Evolutionary conservation across 2,797 vertebrate species (phyloP).

Genomic region (Pipistrellus pygmaeus): DNA sequence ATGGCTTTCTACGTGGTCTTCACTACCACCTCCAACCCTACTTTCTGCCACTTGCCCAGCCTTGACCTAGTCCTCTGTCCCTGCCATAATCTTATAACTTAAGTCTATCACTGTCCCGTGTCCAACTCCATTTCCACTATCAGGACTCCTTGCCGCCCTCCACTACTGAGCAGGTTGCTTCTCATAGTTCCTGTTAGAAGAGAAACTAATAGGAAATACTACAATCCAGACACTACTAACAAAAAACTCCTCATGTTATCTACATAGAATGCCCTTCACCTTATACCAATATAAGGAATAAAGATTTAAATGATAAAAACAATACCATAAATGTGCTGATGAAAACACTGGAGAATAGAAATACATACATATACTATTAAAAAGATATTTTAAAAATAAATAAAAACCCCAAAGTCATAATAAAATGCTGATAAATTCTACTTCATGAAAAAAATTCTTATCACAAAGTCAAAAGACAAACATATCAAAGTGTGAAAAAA

Average conservation of each 20-base stretch:
- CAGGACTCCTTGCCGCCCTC: background rate
- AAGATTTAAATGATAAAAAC: constrained; percentile 32
- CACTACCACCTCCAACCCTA: background rate
- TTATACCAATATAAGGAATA: constrained; percentile 16
- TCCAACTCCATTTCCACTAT: background rate
- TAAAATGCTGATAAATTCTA: constrained; percentile 35
- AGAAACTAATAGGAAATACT: background rate
- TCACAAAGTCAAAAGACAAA: constrained; percentile 50
- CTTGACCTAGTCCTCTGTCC: background rate
- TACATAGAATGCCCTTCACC: background rate
- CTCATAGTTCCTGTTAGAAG: background rate
- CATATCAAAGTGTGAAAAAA: constrained; percentile 51
- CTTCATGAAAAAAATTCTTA: background rate
- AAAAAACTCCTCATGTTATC: constrained; percentile 14
- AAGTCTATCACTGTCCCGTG: background rate
- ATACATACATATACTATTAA: background rate
- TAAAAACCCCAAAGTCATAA: constrained; percentile 5
- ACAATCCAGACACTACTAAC: background rate
- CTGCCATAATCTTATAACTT: background rate
- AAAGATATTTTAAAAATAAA: background rate
- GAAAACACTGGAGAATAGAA: background rate
- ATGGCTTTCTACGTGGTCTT: background rate
- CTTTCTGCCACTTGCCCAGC: background rate
- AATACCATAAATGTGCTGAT: background rate
- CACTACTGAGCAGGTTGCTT: background rate